A percentile compares a stretch with the other conserved stretches of the same genome.
phyloP scores from a whole-genome alignment of 2,797 vertebrate genomes.

The Gymnothorax javanicus region DNA sequence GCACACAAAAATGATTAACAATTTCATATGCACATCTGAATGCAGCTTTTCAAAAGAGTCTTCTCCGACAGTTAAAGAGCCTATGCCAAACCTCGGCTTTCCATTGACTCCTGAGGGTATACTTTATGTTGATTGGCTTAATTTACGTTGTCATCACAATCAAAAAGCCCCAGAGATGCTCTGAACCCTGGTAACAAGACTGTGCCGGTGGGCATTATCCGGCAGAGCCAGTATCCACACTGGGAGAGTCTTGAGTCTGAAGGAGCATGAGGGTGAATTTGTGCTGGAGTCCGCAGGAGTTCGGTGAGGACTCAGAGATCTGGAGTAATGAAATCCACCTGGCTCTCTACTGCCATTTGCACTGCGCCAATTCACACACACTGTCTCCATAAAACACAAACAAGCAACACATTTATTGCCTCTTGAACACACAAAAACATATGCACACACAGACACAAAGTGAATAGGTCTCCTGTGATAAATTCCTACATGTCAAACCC shows the following conservation, averaged over 20 bases:
- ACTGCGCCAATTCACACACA: neutral
- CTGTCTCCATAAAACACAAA: neutral
- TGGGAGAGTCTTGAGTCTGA: neutral
- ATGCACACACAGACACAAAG: neutral
- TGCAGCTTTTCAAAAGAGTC: neutral
- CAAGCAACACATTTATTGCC: neutral
- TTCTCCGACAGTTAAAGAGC: neutral
- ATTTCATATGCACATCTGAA: neutral
- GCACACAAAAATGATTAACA: neutral
- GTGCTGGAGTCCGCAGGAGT: slow-evolving; percentile 19
- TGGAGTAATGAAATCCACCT: slow-evolving; percentile 31
- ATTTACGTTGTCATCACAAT: no score
- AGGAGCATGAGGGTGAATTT: neutral
- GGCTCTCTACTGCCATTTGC: neutral
- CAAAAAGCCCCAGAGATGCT: neutral
- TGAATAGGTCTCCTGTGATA: neutral
- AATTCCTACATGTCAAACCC: neutral
- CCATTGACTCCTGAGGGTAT: neutral
- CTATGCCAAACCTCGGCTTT: neutral
- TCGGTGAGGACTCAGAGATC: slow-evolving; percentile 15
- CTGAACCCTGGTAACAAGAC: neutral
- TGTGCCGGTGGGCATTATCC: neutral
- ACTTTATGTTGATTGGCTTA: neutral
- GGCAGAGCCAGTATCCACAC: neutral
- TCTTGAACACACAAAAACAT: neutral